Conservation (phyloP, 2,113 vertebrate species). For the Kryptolebias marmoratus region DNA sequence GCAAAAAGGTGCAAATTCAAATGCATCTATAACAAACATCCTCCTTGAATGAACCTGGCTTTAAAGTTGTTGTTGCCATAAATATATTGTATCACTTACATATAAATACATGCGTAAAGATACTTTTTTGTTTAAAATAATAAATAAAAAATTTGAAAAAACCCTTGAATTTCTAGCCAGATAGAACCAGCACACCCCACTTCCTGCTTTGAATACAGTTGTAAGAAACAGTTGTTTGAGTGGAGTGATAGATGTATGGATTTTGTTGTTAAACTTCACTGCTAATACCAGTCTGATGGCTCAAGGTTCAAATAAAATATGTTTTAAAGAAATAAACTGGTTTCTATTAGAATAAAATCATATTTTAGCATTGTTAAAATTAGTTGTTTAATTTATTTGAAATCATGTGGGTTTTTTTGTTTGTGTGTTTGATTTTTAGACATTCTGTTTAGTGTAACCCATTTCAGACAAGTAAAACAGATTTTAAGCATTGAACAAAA, state of each 20-base stretch:
- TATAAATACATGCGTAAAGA: not conserved
- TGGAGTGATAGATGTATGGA: constrained; percentile 54
- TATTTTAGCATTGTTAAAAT: constrained; percentile 54
- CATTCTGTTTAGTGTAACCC: constrained; percentile 68
- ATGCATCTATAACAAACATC: not conserved
- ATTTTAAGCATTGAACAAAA: constrained; percentile 67
- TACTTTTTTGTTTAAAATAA: constrained; percentile 4
- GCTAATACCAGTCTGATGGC: constrained; percentile 48
- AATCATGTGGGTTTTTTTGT: not conserved
- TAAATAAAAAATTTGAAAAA: constrained; percentile 20
- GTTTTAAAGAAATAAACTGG: constrained; percentile 58
- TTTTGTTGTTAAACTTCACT: constrained; percentile 66
- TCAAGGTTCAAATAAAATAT: constrained; percentile 61
- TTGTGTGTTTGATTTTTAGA: constrained; percentile 64
- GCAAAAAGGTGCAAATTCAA: too few relatives aligned
- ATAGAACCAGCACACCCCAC: constrained; percentile 22
- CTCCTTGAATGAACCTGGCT: too few relatives aligned
- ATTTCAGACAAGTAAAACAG: constrained; percentile 50
- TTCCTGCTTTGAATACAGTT: constrained; percentile 32
- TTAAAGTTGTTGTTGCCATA: not conserved
- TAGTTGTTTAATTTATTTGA: too few relatives aligned
- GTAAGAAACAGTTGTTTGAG: constrained; percentile 51
- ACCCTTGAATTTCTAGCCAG: constrained; percentile 30
- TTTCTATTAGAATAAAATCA: constrained; percentile 36
- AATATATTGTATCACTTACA: not conserved